A percentile compares a stretch with the other conserved stretches of the same genome.
phyloP scores from a whole-genome alignment of 2,113 vertebrate species.

The Petrocephalus microphthalmus region DNA sequence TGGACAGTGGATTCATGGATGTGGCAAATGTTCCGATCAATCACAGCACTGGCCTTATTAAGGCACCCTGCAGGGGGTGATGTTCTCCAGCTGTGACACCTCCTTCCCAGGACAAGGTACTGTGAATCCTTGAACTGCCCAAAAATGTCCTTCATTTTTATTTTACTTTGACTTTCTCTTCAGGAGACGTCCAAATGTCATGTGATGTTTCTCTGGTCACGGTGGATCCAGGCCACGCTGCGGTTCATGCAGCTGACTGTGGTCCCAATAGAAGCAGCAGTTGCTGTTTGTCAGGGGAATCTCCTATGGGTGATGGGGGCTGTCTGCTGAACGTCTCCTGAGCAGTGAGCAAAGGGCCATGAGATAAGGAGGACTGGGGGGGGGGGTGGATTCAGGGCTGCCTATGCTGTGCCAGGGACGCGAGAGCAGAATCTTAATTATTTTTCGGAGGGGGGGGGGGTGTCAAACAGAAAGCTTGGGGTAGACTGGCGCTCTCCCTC shows the following conservation, averaged over 20 bases:
- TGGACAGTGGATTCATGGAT: neutral
- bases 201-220: neutral
- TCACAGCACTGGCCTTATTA: neutral
- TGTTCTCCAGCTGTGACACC: neutral
- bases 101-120: neutral
- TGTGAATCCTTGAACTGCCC: neutral
- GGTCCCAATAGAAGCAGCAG: neutral
- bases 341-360: neutral
- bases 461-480: neutral
- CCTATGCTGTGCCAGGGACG: neutral
- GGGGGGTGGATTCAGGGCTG: neutral
- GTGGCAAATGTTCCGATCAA: neutral
- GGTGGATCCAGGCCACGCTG: too few relatives aligned
- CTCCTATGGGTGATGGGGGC: neutral
- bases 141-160: neutral
- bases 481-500: neutral
- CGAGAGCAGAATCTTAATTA: slow-evolving; percentile 1
- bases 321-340: neutral
- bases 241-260: neutral
- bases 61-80: neutral
- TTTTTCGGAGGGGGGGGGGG: neutral
- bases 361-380: neutral
- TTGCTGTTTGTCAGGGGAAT: neutral
- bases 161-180: neutral
- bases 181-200: neutral